Conservation (phyloP, 2,797 vertebrate species). For the Sus cebifrons region DNA sequence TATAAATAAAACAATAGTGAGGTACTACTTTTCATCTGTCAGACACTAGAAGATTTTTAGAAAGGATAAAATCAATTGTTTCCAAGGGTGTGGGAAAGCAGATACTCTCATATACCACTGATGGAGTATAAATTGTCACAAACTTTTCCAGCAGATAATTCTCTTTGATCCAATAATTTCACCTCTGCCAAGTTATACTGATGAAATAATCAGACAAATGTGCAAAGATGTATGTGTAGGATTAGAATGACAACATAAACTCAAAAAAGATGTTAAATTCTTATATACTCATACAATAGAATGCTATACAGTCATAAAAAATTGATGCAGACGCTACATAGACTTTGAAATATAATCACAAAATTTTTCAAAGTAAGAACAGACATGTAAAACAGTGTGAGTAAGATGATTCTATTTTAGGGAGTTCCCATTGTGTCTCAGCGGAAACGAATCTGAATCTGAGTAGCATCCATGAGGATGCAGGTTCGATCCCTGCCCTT, state of each 20-base stretch:
- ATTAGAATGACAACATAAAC: constrained; percentile 61
- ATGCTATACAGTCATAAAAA: constrained; percentile 54
- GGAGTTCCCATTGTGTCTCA: too few species aligned
- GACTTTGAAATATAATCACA: constrained; percentile 63
- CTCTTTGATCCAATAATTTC: constrained; percentile 59
- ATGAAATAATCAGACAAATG: constrained; percentile 67
- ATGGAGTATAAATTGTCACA: neutral
- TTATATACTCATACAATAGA: constrained; percentile 46
- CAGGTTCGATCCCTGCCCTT: too few species aligned
- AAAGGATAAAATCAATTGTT: constrained; percentile 57
- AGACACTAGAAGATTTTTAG: constrained; percentile 30
- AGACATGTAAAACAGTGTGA: constrained; percentile 59
- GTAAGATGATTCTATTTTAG: constrained; percentile 54
- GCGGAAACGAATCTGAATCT: too few species aligned
- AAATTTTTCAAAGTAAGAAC: constrained; percentile 68
- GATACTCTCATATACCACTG: neutral
- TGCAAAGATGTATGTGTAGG: constrained; percentile 31
- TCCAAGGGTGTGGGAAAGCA: constrained; percentile 29
- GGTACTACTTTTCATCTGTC: constrained; percentile 61
- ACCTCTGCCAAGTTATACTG: constrained; percentile 60
- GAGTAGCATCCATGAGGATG: too few species aligned
- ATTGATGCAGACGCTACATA: constrained; percentile 17
- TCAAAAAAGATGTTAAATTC: constrained; percentile 63
- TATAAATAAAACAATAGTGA: constrained; percentile 52
- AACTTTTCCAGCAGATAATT: constrained; percentile 58